Base-by-base conservation (phyloP, 1,140 invertebrate species). In the Cataglyphis hispanica region DNA sequence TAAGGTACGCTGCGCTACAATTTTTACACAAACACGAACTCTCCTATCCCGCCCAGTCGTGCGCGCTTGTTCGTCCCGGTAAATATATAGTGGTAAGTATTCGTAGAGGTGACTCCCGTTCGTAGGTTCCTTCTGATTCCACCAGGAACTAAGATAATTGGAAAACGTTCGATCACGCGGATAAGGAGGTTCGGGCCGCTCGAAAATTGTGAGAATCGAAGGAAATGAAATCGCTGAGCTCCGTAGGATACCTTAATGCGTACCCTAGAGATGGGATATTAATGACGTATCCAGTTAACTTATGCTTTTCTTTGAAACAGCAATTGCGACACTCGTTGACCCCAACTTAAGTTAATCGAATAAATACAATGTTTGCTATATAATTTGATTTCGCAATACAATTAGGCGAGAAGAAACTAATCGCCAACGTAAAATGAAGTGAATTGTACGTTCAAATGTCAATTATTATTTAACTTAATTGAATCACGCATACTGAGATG, bases 21-120 rank as follows among this genome's bases (percentile, higher is more conserved):
- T 89, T 89, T 89, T 89, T 85, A 81, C 80, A 66, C 87, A 86
- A 89, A 83, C 87, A 56, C 76, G 25, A 66, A 89, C 64, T 89
- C 72, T 89, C 77, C 69, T 37, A 74, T 61, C 53, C 67, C 64
- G 11, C 83, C 74, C 83, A 46, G 50, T 61, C 84, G 66, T 70
- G 81, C 66, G 66, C 56, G 25, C 60, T 83, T 83, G 63, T 85
- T 88, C 31, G 63, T 86, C 34, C 66, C 63, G 60, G 87, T 72
- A 85, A 87, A 88, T 64, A 86, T 72, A 83, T 74, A 60, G 78
- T 10, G 22, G 37, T 13, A 37, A 16, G 37, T 13, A 37, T 76
- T 75, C 67, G 37, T 34, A 46, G n/a, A 67, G 56, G 56, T 86
- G 74, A 81, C 69, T 85, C 67, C 4, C 6, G 40, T 50, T 50